Evolutionary conservation across 2,888 invertebrate species (phyloP).

Genomic region (Scrobipalpa atriplicella): DNA sequence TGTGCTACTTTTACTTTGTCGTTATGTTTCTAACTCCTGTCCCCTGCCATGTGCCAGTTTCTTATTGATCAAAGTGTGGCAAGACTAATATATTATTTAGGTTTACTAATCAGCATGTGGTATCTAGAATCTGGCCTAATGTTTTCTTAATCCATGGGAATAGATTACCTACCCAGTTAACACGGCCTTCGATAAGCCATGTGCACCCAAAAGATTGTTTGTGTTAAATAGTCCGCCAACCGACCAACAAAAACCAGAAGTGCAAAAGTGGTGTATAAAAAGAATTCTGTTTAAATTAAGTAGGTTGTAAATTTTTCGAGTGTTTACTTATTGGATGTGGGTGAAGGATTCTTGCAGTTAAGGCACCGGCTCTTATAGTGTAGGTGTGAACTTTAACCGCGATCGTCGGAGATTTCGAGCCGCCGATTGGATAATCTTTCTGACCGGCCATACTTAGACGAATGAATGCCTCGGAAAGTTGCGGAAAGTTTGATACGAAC

Average conservation of each 20-base stretch:
- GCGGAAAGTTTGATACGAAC: too few species aligned
- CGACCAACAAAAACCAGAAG: conserved; percentile 24
- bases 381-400: conserved; percentile 1
- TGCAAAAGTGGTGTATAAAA: conserved; percentile 24
- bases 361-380: not conserved
- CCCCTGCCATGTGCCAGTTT: too few species aligned
- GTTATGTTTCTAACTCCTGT: too few species aligned
- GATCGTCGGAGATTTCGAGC: not conserved
- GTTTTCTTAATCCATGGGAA: conserved; percentile 11
- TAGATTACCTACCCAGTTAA: conserved; percentile 21
- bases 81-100: too few species aligned
- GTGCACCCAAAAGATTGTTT: conserved; percentile 18
- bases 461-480: too few species aligned
- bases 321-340: conserved; percentile 25
- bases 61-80: too few species aligned
- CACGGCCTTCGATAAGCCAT: not conserved
- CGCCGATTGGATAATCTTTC: not conserved
- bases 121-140: not conserved
- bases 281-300: conserved; percentile 25
- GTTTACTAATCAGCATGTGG: too few species aligned
- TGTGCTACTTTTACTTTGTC: not conserved
- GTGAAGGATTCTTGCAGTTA: conserved; percentile 20
- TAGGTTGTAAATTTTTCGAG: conserved; percentile 26
- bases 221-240: conserved; percentile 23
- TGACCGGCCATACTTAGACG: too few species aligned